A percentile compares a stretch with the other conserved stretches of the same genome.
These are phyloP conservation scores for Rhingia rostrata DNA, from an alignment of 2,888 invertebrate species.

Conservation along the genomic window DNA sequence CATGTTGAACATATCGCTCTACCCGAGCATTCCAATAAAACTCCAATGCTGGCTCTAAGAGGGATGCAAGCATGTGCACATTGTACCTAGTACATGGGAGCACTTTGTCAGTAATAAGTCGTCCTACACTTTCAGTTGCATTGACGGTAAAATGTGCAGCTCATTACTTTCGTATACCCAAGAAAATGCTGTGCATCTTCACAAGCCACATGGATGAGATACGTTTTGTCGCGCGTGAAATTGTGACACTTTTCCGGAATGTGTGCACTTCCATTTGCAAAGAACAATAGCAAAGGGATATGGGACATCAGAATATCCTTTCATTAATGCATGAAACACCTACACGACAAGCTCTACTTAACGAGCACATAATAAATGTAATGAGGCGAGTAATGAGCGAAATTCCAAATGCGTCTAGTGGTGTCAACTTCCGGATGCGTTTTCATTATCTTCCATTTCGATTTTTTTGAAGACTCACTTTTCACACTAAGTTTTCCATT, in stretches of 20 bases:
- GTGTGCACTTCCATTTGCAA: no score
- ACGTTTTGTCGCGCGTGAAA: no score
- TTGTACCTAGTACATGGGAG: neutral
- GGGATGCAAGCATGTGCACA: neutral
- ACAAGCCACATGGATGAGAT: no score
- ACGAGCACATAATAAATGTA: constrained; percentile 61
- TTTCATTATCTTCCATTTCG: neutral
- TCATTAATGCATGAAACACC: neutral
- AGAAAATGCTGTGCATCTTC: no score
- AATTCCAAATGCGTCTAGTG: constrained; percentile 37
- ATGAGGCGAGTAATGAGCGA: constrained; percentile 69
- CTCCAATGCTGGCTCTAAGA: constrained; percentile 10
- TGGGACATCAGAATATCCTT: neutral
- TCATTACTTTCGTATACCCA: no score
- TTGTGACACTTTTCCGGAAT: no score
- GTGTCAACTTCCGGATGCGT: no score
- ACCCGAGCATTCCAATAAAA: constrained; percentile 39
- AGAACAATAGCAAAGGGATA: neutral
- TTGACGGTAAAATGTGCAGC: no score
- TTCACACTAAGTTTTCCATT: neutral
- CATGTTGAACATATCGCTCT: constrained; percentile 32
- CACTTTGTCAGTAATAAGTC: neutral
- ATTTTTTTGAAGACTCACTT: neutral
- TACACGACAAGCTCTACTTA: neutral
- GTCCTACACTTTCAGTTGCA: neutral